Percentiles rank a stretch among this genome's conserved stretches.
phyloP scores from a whole-genome alignment of 2,797 vertebrate species.

The Enteromius radiatus region DNA sequence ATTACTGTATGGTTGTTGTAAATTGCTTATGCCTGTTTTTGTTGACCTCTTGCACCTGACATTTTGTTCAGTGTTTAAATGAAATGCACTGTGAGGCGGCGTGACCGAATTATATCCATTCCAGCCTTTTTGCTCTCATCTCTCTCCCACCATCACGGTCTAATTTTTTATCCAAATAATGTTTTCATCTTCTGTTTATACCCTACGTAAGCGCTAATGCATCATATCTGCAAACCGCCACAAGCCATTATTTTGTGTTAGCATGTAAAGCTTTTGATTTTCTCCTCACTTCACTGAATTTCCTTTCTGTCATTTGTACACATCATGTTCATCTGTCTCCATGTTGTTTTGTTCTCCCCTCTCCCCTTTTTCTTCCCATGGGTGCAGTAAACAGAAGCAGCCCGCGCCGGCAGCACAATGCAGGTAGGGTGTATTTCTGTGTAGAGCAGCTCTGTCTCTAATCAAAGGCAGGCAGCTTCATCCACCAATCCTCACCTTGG shows the following conservation, averaged over 20 bases:
- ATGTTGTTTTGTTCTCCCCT: constrained; percentile 62
- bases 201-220: constrained; percentile 18
- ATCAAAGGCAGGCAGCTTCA: constrained; percentile 60
- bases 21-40: constrained; percentile 40
- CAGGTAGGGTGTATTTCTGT: constrained; percentile 66
- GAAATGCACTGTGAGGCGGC: constrained; percentile 23
- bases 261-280: constrained; percentile 44
- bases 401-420: constrained; percentile 52
- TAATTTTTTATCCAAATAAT: constrained; percentile 31
- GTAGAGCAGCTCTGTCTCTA: constrained; percentile 58
- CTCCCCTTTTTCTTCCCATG: constrained; percentile 50
- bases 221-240: constrained; percentile 41
- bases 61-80: constrained; percentile 38
- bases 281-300: constrained; percentile 46
- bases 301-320: constrained; percentile 49
- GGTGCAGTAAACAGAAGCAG: constrained; percentile 63
- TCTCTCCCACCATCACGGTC: background rate
- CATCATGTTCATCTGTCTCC: constrained; percentile 63
- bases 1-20: constrained; percentile 37
- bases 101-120: constrained; percentile 20
- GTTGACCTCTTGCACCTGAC: constrained; percentile 35
- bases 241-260: constrained; percentile 38
- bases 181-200: constrained; percentile 38
- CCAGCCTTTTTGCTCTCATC: background rate
- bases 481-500: constrained; percentile 40